Base-by-base conservation (phyloP, 2,888 invertebrate species). In the Leptopilina syphax region DNA sequence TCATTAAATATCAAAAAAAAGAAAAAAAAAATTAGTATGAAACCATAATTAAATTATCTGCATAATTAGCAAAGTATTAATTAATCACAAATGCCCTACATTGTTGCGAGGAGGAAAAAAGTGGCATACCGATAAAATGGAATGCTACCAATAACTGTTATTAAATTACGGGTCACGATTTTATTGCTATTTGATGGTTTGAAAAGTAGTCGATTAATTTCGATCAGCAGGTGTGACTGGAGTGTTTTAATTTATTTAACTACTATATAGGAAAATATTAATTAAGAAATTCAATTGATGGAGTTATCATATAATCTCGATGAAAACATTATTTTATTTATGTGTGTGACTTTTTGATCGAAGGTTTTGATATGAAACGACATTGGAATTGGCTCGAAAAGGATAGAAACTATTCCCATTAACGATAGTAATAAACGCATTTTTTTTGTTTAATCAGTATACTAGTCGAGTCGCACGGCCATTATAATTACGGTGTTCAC, bases 271-370 rank as follows among this genome's bases (percentile, higher is more conserved):
- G 68, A 70, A 70, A 73, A 73, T 73, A 73, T 73, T 73, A 57
- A 73, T 73, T 73, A 73, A 73, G 73, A 73, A 73, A 73, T 73
- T 73, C 54, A 73, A 73, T 73, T 73, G 54, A 73, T 73, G 54
- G 34, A 73, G 34, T 34, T 73, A 73, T 54, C 57, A 34, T 27
- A 34, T 8, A 44, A 73, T 73, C 73, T 57, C 27, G 73, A 73
- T 73, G 73, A 73, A 73, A 73, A 73, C 34, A 57, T 70, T 70
- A 70, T 57, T 73, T 73, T 73, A 73, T 50, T 73, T 57, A 73
- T 73, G 12, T 50, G 12, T 10, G 73, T 34, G 73, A n/a, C 57
- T 57, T 73, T 73, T 73, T n/a, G 73, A 73, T 73, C 34, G 27
- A 73, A 73, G n/a, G 7, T 54, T 50, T 34, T 34, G 73, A 73